Evolutionary conservation across 2,888 invertebrate genomes (phyloP), one percentile per base, ranked within the genome.

Genomic region (Drosophila mulleri): DNA sequence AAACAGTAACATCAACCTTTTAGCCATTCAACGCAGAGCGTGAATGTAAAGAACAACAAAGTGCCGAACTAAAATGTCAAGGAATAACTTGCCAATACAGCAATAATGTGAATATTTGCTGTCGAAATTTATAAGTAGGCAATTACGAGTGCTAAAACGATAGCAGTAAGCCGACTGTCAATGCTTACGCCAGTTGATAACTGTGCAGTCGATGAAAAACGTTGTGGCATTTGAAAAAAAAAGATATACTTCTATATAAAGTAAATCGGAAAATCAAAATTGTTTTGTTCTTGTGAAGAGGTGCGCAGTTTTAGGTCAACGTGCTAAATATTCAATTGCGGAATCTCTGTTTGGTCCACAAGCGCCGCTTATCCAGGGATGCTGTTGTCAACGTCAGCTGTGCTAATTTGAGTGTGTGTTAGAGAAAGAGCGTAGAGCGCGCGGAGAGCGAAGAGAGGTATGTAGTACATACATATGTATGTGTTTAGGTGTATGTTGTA

Each of bases 321-420:
- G 65, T 29, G 37, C 48, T 12, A 50, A 54, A 59, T 61, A 62
- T 41, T 26, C 12, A 14, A 26, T 41, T 54, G 23, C 39, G 37
- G n/a, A 37, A 32, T 41, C 26, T 52, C 67, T 14, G 37, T 9
- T 12, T 39, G 44, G 60, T 53, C 44, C 61, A 60, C 20, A 64
- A 61, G 53, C 61, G 52, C 26, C 59, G 62, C 70, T 57, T 48
- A 41, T 57, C 67, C 52, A 50, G 41, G 53, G 67, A 75, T 72
- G 77, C 68, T 69, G 77, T 61, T 78, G 78, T 72, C 78, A 80
- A 78, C 78, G 78, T 78, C 78, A 78, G 68, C 81, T 80, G 72
- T 76, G 72, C 67, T 54, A 63, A 45, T 52, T 78, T 44, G 44
- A 18, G 44, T 44, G 58, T 44, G 54, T 50, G 58, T 45, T n/a